Evolutionary conservation across 2,888 invertebrate genomes (phyloP), one percentile per base, ranked within the genome.

Genomic region (Noctua comes): DNA sequence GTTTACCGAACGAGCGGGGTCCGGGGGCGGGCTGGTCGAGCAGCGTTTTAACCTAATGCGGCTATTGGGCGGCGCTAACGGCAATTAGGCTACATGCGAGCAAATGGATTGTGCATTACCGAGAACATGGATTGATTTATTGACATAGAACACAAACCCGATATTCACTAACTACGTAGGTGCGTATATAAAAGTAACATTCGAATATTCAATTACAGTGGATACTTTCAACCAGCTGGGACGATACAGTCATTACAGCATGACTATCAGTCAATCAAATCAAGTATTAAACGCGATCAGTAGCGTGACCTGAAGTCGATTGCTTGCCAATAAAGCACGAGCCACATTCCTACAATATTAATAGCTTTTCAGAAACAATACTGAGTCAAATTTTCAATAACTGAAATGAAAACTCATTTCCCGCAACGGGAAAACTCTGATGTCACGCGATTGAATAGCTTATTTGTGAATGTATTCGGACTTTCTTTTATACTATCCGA

Each of bases 31-130:
- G 92, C 89, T 92, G 89, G 89, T 86, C 90, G 92, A 92, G 91
- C 91, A 91, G 90, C 92, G 91, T 92, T 93, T 93, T 94, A 93
- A 93, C 93, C 93, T 95, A 96, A 96, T 95, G 95, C 93, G 95
- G 92, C 93, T 93, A 94, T 94, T 96, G 96, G 96, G 96, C 96
- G 96, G 96, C 91, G 96, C 96, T 95, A 94, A 95, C 94, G 93
- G 95, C 96, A 96, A 97, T 97, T 97, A 97, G 94, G 94, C 93
- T 94, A 95, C 95, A 95, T 93, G 93, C 93, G 93, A 94, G 93
- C 93, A 96, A 97, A 96, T 96, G 97, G 96, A 96, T 95, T 94
- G 95, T 95, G 95, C 96, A 96, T 96, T 96, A 96, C 94, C 91
- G 93, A 93, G 92, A 95, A 95, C 95, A 93, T 94, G 91, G 95